Percentiles rank a stretch among this genome's conserved stretches.
phyloP scores from a whole-genome alignment of 2,888 invertebrate genomes.

The Ochropleura leucogaster region DNA sequence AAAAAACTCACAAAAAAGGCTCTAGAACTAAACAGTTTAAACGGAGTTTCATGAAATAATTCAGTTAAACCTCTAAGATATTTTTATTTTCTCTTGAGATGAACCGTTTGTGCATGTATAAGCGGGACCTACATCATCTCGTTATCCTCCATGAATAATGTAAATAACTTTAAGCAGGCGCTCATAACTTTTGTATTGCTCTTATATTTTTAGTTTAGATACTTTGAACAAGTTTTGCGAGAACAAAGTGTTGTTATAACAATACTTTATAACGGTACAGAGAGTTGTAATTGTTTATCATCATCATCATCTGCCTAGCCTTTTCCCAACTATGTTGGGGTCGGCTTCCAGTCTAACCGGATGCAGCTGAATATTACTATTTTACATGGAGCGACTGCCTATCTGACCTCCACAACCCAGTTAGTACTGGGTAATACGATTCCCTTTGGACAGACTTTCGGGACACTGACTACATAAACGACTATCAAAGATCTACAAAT shows the following conservation, averaged over 20 bases:
- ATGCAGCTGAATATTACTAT: too few relatives aligned
- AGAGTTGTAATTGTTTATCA: too few relatives aligned
- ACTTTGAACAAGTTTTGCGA: background rate
- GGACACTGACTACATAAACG: too few relatives aligned
- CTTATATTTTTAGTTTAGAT: constrained; percentile 15
- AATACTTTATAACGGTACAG: constrained; percentile 17
- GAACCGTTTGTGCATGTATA: background rate
- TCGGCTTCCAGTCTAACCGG: too few relatives aligned
- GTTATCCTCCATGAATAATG: constrained; percentile 44
- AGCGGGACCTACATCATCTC: constrained; percentile 11
- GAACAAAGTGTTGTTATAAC: background rate
- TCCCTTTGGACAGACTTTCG: too few relatives aligned
- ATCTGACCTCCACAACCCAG: too few relatives aligned
- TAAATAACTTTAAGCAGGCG: constrained; percentile 26
- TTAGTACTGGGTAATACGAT: too few relatives aligned
- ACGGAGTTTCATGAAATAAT: constrained; percentile 1
- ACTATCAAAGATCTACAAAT: too few relatives aligned
- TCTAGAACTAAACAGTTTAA: background rate
- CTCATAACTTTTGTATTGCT: constrained; percentile 30
- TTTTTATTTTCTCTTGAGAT: constrained; percentile 5
- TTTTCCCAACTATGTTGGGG: too few relatives aligned
- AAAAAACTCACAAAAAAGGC: background rate
- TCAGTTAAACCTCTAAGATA: constrained; percentile 8
- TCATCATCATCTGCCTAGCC: too few relatives aligned
- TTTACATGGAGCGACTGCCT: too few relatives aligned